These are phyloP conservation scores for Scalopus aquaticus DNA, from an alignment of 2,113 vertebrate genomes.

Conservation along the genomic window DNA sequence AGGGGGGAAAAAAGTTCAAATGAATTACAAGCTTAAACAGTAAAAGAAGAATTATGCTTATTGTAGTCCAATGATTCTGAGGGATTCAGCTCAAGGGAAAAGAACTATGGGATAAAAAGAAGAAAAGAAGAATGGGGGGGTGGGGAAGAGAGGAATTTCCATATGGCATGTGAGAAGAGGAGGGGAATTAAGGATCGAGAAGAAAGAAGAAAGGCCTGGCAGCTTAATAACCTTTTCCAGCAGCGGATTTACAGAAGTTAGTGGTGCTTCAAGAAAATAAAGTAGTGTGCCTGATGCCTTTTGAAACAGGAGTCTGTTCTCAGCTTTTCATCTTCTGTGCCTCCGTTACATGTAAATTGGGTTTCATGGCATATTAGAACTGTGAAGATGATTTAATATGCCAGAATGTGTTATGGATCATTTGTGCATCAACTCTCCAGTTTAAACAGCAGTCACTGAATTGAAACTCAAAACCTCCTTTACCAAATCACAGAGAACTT, in stretches of 20 bases:
- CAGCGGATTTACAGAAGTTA: slow-evolving; percentile 48
- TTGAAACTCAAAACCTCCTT: slow-evolving; percentile 53
- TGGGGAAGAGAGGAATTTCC: not conserved
- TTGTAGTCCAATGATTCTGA: not conserved
- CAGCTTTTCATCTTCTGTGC: slow-evolving; percentile 75
- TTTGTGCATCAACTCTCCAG: slow-evolving; percentile 69
- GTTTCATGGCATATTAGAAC: slow-evolving; percentile 83
- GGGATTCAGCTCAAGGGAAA: slow-evolving; percentile 2
- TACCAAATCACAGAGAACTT: slow-evolving; percentile 3
- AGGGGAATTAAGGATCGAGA: not conserved
- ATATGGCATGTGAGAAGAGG: not conserved
- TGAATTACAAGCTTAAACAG: not conserved
- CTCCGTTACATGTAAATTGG: slow-evolving; percentile 82
- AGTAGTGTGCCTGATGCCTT: slow-evolving; percentile 68
- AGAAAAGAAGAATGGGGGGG: not conserved
- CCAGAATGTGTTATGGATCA: slow-evolving; percentile 82
- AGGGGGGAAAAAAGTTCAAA: not conserved
- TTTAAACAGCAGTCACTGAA: slow-evolving; percentile 71
- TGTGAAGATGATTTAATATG: slow-evolving; percentile 83
- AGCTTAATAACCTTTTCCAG: slow-evolving; percentile 51
- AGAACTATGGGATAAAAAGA: not conserved
- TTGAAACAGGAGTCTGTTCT: slow-evolving; percentile 72
- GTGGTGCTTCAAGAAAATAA: slow-evolving; percentile 60
- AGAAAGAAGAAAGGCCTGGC: not conserved
- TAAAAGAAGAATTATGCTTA: not conserved